Evolutionary conservation across 2,797 vertebrate species (phyloP).

Genomic region (Scleropages formosus): DNA sequence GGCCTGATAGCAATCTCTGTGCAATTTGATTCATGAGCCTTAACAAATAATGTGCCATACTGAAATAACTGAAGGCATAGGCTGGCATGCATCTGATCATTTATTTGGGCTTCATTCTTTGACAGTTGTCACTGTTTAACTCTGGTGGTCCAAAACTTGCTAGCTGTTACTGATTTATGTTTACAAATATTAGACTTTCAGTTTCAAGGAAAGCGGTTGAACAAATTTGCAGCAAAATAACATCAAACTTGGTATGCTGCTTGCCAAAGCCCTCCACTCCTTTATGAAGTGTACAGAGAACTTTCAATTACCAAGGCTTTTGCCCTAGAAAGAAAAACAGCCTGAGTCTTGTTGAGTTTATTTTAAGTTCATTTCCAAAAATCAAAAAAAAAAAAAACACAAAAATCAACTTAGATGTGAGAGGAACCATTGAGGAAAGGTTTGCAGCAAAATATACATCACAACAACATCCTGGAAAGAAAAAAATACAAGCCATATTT

Average conservation of each 20-base stretch:
- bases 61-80: neutral
- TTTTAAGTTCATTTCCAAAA: no score
- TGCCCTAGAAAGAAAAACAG: no score
- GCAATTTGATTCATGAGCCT: slow-evolving; percentile 8
- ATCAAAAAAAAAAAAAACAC: neutral
- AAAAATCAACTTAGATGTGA: neutral
- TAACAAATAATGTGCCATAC: slow-evolving; percentile 1
- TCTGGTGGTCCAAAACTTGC: neutral
- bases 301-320: no score
- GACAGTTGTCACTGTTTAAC: neutral
- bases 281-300: no score
- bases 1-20: slow-evolving; percentile 12
- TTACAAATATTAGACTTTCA: no score
- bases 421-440: neutral
- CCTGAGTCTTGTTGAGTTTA: no score
- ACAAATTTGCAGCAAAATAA: no score
- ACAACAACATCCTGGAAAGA: neutral
- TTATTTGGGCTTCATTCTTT: slow-evolving; percentile 13
- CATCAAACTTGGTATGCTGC: no score
- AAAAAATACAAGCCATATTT: slow-evolving; percentile 37
- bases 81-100: neutral
- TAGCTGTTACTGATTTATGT: neutral
- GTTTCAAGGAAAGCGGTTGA: no score
- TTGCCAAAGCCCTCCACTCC: no score
- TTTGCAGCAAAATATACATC: neutral